These are phyloP conservation scores for Psittacus erithacus DNA, from an alignment of 2,113 vertebrate species.

Conservation along the genomic window DNA sequence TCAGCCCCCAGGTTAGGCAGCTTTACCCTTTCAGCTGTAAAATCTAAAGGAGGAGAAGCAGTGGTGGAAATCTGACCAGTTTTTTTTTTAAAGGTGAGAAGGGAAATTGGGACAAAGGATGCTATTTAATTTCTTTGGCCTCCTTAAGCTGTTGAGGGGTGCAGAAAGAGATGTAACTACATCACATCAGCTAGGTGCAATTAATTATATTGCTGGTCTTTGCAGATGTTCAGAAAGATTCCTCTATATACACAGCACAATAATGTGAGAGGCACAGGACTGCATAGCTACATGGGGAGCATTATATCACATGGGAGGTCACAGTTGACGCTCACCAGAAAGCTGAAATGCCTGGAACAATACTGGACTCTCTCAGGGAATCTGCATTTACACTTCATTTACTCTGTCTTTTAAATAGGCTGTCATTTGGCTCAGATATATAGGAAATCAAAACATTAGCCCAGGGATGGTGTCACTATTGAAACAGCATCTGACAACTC, in stretches of 20 bases:
- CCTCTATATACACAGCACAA: not conserved
- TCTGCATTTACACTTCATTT: not conserved
- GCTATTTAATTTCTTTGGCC: not conserved
- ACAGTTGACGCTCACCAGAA: fast-evolving
- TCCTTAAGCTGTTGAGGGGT: not conserved
- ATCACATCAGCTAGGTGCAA: not conserved
- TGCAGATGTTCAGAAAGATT: not conserved
- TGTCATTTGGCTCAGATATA: not conserved
- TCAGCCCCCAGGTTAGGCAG: not conserved
- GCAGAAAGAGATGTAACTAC: not conserved
- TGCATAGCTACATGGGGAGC: fast-evolving
- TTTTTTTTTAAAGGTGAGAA: not conserved
- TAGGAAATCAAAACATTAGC: not conserved
- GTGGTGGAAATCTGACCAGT: not conserved
- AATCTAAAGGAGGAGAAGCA: not conserved
- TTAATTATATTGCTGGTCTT: not conserved
- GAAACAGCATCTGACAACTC: not conserved
- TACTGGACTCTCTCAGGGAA: not conserved
- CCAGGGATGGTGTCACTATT: not conserved
- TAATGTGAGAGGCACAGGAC: not conserved
- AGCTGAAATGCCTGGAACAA: not conserved
- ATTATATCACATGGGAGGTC: not conserved
- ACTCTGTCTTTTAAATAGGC: not conserved
- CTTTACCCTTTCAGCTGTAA: not conserved
- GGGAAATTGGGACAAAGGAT: not conserved